These are phyloP conservation scores for Aleiodes leptofemur DNA, from an alignment of 2,888 invertebrate species.

Conservation along the genomic window DNA sequence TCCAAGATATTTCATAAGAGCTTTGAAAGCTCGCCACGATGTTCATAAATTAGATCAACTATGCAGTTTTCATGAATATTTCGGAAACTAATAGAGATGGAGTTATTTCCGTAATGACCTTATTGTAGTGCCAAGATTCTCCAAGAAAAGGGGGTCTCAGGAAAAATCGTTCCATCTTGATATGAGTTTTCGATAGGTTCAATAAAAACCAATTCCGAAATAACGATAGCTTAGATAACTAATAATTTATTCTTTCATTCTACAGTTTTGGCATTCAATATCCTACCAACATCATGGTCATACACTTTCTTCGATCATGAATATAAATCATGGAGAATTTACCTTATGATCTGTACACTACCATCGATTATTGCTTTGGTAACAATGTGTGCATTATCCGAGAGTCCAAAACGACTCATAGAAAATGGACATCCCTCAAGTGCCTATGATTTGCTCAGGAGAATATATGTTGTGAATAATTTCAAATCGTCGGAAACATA, in stretches of 20 bases:
- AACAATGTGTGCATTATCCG: conserved; percentile 81
- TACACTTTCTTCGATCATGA: conserved; percentile 62
- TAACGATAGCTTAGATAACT: background rate
- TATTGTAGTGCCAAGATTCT: too few species aligned
- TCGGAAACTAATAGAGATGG: too few species aligned
- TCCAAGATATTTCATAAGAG: too few species aligned
- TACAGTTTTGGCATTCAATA: conserved; percentile 73
- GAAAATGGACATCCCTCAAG: conserved; percentile 81
- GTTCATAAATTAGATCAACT: too few species aligned
- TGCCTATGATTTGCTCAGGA: conserved; percentile 80
- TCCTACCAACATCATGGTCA: conserved; percentile 71
- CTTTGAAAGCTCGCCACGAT: too few species aligned
- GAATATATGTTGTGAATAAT: conserved; percentile 83
- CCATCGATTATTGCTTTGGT: conserved; percentile 83
- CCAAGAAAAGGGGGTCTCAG: too few species aligned
- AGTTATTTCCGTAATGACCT: too few species aligned
- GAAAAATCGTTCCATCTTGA: too few species aligned
- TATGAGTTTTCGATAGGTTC: too few species aligned
- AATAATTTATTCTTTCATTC: conserved; percentile 47
- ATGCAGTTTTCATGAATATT: too few species aligned
- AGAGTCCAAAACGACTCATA: conserved; percentile 88
- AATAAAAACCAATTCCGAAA: too few species aligned
- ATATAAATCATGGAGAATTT: conserved; percentile 76
- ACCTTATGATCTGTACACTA: conserved; percentile 75
- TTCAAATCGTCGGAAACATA: conserved; percentile 80